These are phyloP conservation scores for Gadopsis marmoratus DNA, from an alignment of 2,797 vertebrate species.

Conservation along the genomic window DNA sequence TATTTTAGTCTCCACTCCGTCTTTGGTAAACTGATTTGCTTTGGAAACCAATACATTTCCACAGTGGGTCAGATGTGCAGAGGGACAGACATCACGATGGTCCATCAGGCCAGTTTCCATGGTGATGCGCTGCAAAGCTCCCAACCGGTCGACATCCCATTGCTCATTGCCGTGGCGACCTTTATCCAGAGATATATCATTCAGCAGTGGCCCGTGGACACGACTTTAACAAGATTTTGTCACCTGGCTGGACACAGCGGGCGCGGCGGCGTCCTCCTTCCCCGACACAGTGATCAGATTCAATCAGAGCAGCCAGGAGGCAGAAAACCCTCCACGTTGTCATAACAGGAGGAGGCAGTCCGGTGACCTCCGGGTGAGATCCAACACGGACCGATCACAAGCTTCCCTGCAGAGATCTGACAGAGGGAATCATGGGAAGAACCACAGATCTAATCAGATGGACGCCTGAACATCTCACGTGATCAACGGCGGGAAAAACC, in stretches of 20 bases:
- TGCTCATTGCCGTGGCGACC: conserved; percentile 56
- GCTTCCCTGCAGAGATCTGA: neutral
- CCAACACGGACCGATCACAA: neutral
- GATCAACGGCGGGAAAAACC: neutral
- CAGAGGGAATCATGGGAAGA: neutral
- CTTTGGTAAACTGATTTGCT: neutral
- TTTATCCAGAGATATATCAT: conserved; percentile 67
- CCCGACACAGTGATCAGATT: neutral
- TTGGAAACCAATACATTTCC: neutral
- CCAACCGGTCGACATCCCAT: conserved; percentile 34
- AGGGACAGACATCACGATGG: neutral
- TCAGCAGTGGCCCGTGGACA: conserved; percentile 34
- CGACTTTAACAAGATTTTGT: conserved; percentile 54
- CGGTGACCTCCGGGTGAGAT: neutral
- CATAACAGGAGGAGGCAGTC: neutral
- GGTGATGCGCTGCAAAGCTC: conserved; percentile 40
- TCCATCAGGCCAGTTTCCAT: conserved; percentile 60
- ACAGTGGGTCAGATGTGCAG: neutral
- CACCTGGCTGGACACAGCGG: conserved; percentile 31
- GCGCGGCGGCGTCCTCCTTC: neutral
- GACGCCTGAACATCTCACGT: neutral
- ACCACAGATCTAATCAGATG: neutral
- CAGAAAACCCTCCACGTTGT: neutral
- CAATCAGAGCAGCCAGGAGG: conserved; percentile 39
- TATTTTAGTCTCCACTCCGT: neutral